phyloP scores from a whole-genome alignment of 1,140 invertebrate species.

The Saccostrea cuccullata region DNA sequence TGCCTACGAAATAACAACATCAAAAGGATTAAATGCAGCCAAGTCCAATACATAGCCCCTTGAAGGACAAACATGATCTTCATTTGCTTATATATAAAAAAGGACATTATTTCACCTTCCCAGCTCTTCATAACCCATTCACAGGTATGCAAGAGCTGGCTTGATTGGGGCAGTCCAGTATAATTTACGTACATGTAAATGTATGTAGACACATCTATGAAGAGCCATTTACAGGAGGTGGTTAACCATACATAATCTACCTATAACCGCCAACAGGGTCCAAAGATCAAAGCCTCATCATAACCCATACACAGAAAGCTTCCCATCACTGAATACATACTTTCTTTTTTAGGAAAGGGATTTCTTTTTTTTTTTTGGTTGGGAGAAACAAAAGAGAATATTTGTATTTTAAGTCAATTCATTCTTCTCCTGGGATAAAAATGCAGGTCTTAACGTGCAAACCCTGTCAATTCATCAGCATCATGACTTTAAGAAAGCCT shows the following conservation, averaged over 20 bases:
- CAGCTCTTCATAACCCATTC: background rate
- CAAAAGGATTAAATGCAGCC: background rate
- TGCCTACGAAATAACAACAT: background rate
- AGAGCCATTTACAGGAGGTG: background rate
- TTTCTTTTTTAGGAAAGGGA: background rate
- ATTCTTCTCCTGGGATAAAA: background rate
- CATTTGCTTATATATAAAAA: background rate
- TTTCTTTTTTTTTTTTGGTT: too few relatives aligned
- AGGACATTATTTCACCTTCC: background rate
- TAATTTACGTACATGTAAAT: conserved; percentile 22
- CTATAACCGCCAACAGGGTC: background rate
- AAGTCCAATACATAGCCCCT: background rate
- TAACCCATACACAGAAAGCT: background rate
- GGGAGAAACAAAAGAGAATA: background rate
- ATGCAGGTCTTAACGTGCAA: background rate
- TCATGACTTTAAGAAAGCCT: background rate
- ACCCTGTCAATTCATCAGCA: background rate
- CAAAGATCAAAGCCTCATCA: conserved; percentile 37
- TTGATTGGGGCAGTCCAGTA: background rate
- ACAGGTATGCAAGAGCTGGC: background rate
- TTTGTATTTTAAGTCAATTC: background rate
- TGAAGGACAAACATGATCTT: background rate
- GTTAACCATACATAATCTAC: conserved; percentile 29
- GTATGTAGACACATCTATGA: background rate
- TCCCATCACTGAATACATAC: background rate